Evolutionary conservation across 2,888 invertebrate species (phyloP).

Genomic region (Ophion slaviceki): DNA sequence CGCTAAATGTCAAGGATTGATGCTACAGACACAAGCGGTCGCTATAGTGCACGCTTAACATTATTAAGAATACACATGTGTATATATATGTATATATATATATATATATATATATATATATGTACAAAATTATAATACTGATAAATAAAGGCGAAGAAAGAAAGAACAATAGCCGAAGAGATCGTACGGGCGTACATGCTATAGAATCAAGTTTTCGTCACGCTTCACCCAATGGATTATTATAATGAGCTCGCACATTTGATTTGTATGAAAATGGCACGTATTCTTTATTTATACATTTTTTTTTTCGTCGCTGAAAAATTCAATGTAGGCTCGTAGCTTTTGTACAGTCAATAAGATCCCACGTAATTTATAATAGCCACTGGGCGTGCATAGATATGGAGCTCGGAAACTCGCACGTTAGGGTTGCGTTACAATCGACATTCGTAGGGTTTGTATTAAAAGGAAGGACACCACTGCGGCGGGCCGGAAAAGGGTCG

Average conservation of each 20-base stretch:
- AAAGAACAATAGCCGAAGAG: constrained; percentile 59
- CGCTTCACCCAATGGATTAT: constrained; percentile 52
- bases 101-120: not conserved
- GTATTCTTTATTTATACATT: constrained; percentile 1
- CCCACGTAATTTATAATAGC: constrained; percentile 3
- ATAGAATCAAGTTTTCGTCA: constrained; percentile 58
- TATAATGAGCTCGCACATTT: constrained; percentile 39
- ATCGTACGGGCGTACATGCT: not conserved
- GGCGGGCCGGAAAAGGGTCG: too few species aligned
- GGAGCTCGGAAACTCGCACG: not conserved
- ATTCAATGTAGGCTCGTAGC: constrained; percentile 8
- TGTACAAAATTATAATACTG: constrained; percentile 4
- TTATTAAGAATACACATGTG: constrained; percentile 18
- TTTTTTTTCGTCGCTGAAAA: constrained; percentile 11
- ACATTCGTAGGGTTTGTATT: too few species aligned
- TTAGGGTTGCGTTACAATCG: not conserved
- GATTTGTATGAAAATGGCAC: constrained; percentile 36
- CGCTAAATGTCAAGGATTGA: constrained; percentile 69
- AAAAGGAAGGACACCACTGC: too few species aligned
- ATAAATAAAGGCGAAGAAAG: constrained; percentile 40
- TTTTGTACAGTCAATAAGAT: not conserved
- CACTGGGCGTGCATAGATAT: not conserved
- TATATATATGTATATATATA: not conserved
- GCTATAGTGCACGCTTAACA: constrained; percentile 33
- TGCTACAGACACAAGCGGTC: constrained; percentile 52